phyloP scores from a whole-genome alignment of 2,888 invertebrate genomes.

The Carpatolechia fugitivella region DNA sequence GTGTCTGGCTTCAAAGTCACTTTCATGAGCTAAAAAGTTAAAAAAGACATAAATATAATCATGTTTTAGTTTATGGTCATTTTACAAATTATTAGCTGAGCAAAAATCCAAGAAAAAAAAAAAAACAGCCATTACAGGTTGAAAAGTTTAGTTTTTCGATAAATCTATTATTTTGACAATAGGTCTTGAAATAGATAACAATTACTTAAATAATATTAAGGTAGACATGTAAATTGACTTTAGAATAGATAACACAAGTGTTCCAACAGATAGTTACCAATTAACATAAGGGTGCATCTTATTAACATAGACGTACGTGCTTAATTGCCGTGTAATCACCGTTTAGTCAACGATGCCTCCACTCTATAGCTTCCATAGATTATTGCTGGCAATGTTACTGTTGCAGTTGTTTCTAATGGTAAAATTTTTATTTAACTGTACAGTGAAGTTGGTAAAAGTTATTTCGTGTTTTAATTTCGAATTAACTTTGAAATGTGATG shows the following conservation, averaged over 20 bases:
- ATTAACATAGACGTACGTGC: conserved; percentile 50
- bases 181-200: not conserved
- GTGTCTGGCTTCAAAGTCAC: no score
- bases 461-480: conserved; percentile 1
- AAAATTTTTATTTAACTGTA: not conserved
- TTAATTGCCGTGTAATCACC: conserved; percentile 68
- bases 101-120: no score
- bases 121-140: no score
- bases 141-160: no score
- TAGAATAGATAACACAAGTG: not conserved
- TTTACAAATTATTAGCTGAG: no score
- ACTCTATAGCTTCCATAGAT: conserved; percentile 8
- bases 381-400: not conserved
- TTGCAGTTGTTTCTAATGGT: not conserved
- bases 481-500: conserved; percentile 7
- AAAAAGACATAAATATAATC: not conserved
- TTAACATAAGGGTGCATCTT: conserved; percentile 66
- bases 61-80: no score
- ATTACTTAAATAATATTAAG: not conserved
- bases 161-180: no score
- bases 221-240: not conserved
- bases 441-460: not conserved
- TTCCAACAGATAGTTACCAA: conserved; percentile 37
- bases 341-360: conserved; percentile 40
- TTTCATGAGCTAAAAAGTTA: not conserved